Evolutionary conservation across 2,888 invertebrate genomes (phyloP).

Genomic region (Gymnocheta viridis): DNA sequence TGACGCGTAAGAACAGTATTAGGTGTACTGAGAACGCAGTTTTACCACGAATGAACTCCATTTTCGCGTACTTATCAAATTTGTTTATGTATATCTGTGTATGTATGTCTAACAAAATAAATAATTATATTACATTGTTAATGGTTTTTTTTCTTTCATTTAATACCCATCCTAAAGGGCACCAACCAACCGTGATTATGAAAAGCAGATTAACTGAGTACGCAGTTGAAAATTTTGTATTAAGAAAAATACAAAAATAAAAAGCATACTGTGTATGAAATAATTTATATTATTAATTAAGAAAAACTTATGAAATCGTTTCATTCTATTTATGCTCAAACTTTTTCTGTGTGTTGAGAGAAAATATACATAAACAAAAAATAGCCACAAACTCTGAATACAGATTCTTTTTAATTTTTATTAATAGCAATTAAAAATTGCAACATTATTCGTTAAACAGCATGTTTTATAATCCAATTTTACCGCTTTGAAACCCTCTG

Average conservation of each 20-base stretch:
- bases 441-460: conserved; percentile 17
- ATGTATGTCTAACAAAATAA: not conserved
- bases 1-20: too few relatives aligned
- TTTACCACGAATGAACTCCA: not conserved
- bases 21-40: too few relatives aligned
- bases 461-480: not conserved
- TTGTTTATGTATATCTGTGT: not conserved
- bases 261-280: too few relatives aligned
- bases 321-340: too few relatives aligned
- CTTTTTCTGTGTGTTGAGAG: too few relatives aligned
- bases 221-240: too few relatives aligned
- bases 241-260: too few relatives aligned
- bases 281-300: too few relatives aligned
- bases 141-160: not conserved
- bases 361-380: not conserved
- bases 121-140: not conserved
- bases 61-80: not conserved
- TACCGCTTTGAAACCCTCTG: not conserved
- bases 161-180: not conserved
- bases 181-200: too few relatives aligned
- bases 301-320: too few relatives aligned
- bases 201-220: too few relatives aligned
- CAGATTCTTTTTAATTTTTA: not conserved
- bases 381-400: not conserved
- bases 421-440: conserved; percentile 27